phyloP scores from a whole-genome alignment of 2,797 vertebrate genomes.

The Phataginus tetradactyla region DNA sequence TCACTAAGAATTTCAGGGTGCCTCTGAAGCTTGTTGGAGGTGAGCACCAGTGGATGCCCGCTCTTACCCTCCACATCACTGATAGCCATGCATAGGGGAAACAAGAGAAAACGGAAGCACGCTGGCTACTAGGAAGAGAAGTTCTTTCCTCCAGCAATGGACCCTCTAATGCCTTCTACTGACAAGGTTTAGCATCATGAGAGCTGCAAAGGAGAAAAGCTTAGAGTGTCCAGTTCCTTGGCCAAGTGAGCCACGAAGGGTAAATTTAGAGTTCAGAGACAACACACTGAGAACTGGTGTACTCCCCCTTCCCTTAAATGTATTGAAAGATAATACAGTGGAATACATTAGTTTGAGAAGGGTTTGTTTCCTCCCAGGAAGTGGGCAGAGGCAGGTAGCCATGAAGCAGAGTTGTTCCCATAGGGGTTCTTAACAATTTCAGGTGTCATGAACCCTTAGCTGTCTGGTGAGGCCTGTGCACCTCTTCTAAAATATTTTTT shows the following conservation, averaged over 20 bases:
- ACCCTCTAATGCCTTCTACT: not conserved
- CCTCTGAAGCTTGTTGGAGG: not conserved
- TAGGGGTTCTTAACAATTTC: not conserved
- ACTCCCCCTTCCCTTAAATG: not conserved
- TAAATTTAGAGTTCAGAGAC: not conserved
- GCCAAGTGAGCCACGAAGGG: not conserved
- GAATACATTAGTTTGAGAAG: not conserved
- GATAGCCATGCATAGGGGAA: not conserved
- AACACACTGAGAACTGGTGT: not conserved
- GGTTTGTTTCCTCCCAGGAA: not conserved
- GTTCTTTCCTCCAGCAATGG: not conserved
- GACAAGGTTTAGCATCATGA: not conserved
- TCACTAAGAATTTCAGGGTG: not conserved
- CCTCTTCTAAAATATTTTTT: not conserved
- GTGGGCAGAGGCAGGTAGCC: not conserved
- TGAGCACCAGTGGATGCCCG: not conserved
- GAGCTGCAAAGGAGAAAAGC: not conserved
- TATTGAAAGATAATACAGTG: not conserved
- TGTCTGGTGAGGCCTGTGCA: not conserved
- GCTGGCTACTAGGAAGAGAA: accelerated
- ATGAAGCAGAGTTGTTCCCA: not conserved
- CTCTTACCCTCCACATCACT: accelerated
- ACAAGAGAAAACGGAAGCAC: not conserved
- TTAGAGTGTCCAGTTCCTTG: accelerated
- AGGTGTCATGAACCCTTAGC: not conserved